Conservation (phyloP, 2,113 vertebrate species). For the Plecotus auritus region DNA sequence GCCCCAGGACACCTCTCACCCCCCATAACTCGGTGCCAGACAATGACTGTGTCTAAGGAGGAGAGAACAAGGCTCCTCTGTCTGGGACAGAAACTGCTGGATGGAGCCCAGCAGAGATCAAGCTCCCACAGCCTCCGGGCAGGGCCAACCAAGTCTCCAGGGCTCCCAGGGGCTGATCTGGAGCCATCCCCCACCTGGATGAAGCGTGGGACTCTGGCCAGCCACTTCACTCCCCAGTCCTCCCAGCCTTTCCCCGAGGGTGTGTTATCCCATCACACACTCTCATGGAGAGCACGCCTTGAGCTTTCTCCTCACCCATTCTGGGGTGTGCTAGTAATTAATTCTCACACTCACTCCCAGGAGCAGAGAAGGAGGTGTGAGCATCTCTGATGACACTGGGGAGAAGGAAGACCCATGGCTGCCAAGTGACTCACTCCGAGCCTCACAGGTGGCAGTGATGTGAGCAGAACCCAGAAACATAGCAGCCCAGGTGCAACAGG, state of each 20-base stretch:
- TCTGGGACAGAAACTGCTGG: constrained; percentile 73
- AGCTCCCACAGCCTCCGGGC: constrained; percentile 46
- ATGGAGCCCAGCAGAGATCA: constrained; percentile 33
- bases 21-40: constrained; percentile 66
- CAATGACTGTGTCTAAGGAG: constrained; percentile 75
- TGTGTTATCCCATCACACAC: background rate
- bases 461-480: background rate
- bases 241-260: background rate
- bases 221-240: background rate
- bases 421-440: background rate
- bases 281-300: background rate
- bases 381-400: constrained; percentile 8
- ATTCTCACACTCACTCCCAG: constrained; percentile 41
- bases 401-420: constrained; percentile 17
- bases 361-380: background rate
- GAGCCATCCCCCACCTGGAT: background rate
- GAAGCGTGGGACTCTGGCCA: background rate
- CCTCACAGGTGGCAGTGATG: background rate
- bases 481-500: background rate
- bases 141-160: background rate
- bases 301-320: background rate
- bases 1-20: constrained; percentile 58
- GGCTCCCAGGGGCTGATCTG: background rate
- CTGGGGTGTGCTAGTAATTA: constrained; percentile 28
- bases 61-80: constrained; percentile 69